Evolutionary conservation across 2,888 invertebrate genomes (phyloP), one percentile per base, ranked within the genome.

Genomic region (Eupithecia pulchellata): DNA sequence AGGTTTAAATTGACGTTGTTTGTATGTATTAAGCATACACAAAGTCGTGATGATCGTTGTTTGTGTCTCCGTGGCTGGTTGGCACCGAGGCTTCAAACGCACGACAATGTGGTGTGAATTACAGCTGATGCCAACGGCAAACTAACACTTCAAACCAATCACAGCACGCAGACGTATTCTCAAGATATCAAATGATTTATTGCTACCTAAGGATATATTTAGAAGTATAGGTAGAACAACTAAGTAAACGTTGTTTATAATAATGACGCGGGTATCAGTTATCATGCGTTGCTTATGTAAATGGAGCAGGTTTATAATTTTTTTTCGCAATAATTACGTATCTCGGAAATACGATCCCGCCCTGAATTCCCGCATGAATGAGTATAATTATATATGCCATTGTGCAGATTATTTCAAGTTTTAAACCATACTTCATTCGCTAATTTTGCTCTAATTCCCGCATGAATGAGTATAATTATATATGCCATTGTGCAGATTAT

Each of bases 131-230:
- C 78, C 79, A 86, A 85, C 80, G 71, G 88, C 85, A 91, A 90
- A 90, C 86, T 83, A 86, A 90, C 84, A 88, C 85, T 84, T 85
- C 84, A 87, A 84, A 84, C 82, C 78, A 78, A 78, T 86, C 88
- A 88, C 84, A 84, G 82, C 75, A 74, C 75, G 75, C 78, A 82
- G 80, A 82, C 82, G 81, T 82, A 82, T 83, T 85, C 81, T 84
- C 81, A 79, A 86, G 89, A 89, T 91, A 91, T 89, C 85, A 84
- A 84, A 88, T 90, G 87, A 91, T 91, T 88, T 88, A 90, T 89
- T 82, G 79, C 80, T 77, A 73, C 77, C 76, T 69, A 79, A 69
- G 75, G 79, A 81, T 82, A 82, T 79, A 78, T 80, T 78, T 80
- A 71, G 73, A 74, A 78, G 68, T 78, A 67, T 66, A 42, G 27